Conservation (phyloP, 1,140 invertebrate genomes). For the Brachionus manjavacas region DNA sequence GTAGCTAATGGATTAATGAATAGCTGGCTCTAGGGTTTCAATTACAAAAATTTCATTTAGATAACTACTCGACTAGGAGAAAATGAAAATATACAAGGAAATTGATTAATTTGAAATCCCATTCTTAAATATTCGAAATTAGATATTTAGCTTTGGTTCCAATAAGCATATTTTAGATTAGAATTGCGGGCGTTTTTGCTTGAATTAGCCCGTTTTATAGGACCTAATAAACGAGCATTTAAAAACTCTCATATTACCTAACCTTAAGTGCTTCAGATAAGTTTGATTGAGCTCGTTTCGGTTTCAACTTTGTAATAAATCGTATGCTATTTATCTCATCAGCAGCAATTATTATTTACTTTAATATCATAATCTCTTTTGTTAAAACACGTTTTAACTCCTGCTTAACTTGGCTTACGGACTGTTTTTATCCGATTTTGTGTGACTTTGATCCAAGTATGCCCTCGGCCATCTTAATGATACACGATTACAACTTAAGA, state of each 20-base stretch:
- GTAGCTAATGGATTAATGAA: neutral
- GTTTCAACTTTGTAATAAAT: slow-evolving; percentile 1
- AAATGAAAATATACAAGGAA: neutral
- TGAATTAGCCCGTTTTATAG: neutral
- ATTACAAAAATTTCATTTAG: neutral
- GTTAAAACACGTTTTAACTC: neutral
- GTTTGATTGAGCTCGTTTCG: neutral
- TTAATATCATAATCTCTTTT: neutral
- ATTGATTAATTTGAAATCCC: neutral
- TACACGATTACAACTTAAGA: neutral
- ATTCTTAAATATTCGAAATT: neutral
- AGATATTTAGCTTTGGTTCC: neutral
- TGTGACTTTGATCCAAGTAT: neutral
- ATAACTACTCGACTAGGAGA: neutral
- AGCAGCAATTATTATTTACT: neutral
- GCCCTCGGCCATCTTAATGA: neutral
- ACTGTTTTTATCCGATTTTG: neutral
- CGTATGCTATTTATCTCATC: neutral
- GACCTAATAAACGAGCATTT: neutral
- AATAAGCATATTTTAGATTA: neutral
- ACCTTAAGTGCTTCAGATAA: neutral
- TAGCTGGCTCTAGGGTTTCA: neutral
- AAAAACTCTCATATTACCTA: neutral
- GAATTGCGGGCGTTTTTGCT: neutral
- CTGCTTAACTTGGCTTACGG: neutral